A percentile compares a stretch with the other conserved stretches of the same genome.
Evolutionary conservation across 2,113 vertebrate genomes (phyloP).

Genomic region (Psittacus erithacus): DNA sequence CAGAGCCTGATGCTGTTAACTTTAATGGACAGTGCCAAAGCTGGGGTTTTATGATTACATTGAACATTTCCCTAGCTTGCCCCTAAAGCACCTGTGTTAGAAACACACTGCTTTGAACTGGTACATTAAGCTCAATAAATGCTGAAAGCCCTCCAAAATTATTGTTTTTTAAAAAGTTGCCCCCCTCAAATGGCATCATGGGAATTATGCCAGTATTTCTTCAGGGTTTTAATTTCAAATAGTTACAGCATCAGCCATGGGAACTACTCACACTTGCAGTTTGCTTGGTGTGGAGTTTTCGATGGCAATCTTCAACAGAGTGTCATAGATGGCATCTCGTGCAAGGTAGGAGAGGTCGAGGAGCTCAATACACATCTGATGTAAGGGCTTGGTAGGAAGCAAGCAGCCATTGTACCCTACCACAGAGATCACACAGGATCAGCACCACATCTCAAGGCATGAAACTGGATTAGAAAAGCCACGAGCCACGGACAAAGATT

Average conservation of each 20-base stretch:
- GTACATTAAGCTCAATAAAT: background rate
- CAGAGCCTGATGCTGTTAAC: background rate
- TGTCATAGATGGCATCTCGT: constrained; percentile 81
- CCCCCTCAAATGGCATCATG: background rate
- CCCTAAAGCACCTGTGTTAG: background rate
- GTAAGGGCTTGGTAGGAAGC: constrained; percentile 72
- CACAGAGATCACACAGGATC: background rate
- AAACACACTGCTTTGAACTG: background rate
- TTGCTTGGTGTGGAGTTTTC: constrained; percentile 75
- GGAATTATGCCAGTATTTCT: background rate
- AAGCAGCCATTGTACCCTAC: constrained; percentile 87
- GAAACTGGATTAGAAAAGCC: background rate
- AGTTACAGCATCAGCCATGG: background rate
- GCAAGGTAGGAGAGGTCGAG: constrained; percentile 86
- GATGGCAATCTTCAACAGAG: constrained; percentile 77
- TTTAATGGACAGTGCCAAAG: background rate
- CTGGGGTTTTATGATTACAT: background rate
- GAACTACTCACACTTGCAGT: constrained; percentile 78
- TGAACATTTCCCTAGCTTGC: background rate
- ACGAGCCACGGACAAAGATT: background rate
- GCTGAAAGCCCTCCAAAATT: rapidly evolving
- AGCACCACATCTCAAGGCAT: background rate
- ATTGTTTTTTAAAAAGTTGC: background rate
- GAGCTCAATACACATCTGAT: constrained; percentile 78
- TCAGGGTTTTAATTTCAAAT: background rate